Evolutionary conservation across 2,797 vertebrate species (phyloP).

Genomic region (Darevskia mixta): DNA sequence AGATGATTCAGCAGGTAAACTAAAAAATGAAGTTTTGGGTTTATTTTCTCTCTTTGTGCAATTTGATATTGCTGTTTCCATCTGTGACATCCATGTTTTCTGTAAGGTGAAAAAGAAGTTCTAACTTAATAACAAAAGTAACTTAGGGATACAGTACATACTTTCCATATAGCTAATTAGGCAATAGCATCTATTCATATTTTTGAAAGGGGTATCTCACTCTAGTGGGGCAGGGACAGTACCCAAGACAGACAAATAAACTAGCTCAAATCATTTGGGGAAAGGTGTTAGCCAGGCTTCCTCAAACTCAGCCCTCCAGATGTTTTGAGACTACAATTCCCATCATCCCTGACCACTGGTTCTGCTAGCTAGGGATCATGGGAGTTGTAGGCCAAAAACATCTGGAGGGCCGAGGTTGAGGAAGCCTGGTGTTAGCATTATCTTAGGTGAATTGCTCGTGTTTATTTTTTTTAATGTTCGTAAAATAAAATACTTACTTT

Average conservation of each 20-base stretch:
- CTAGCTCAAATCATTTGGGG: neutral
- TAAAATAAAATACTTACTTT: conserved; percentile 80
- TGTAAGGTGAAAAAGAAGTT: conserved; percentile 71
- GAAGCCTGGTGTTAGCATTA: neutral
- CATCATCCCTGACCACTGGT: too few relatives aligned
- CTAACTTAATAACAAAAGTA: neutral
- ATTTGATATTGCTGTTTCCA: conserved; percentile 82
- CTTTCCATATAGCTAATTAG: neutral
- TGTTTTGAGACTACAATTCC: too few relatives aligned
- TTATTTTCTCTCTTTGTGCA: conserved; percentile 61
- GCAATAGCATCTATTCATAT: too few relatives aligned
- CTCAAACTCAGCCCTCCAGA: too few relatives aligned
- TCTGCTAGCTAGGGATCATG: too few relatives aligned
- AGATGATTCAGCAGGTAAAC: conserved; percentile 83
- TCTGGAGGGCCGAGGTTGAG: too few relatives aligned
- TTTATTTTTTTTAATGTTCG: neutral
- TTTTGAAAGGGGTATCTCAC: neutral
- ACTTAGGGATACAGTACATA: neutral
- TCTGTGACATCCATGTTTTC: conserved; percentile 89
- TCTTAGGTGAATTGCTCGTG: neutral
- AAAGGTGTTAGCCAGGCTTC: neutral
- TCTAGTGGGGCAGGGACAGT: neutral
- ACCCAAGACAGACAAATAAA: neutral
- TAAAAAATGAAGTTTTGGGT: conserved; percentile 74
- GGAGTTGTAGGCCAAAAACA: too few relatives aligned